Evolutionary conservation across 2,797 vertebrate genomes (phyloP), one percentile per base, ranked within the genome.

Genomic region (Smutsia temminckii): DNA sequence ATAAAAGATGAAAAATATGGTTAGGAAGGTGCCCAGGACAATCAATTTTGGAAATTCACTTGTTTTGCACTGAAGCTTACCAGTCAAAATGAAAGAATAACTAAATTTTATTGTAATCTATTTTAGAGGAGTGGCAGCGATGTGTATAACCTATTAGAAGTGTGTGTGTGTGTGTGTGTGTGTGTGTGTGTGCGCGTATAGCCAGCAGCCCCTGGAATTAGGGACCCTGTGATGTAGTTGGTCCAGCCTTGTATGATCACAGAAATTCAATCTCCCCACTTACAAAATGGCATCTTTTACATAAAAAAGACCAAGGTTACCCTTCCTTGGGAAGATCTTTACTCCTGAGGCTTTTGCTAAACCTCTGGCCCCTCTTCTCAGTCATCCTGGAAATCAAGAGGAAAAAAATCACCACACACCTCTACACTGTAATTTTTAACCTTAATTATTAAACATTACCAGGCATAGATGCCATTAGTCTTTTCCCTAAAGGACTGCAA

Each of bases 371-470:
- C 46, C 53, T 86, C 37, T 81, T 79, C 66, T 95, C 66, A 46
- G 4, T 64, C 84, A n/a, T 23, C 32, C 37, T 85, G 84, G 40
- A 84, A 96, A 92, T 66, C 29, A 12, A 66, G 72, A 93, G 34
- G 37, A 46, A 94, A 68, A 88, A 88, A 77, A 63, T 92, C 53
- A 32, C 12, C 6, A 42, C 51, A 72, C 23, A 90, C 29, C 12
- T 85, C 90, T 95, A 61, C 72, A 86, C 61, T 77, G 32, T 53
- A 75, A 71, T 77, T 93, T 95, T 88, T 72, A 78, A 81, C 71
- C 96, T 96, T 85, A 84, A 53, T 97, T 91, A 95, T 97, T 89
- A 88, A 95, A 92, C 90, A 83, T 83, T n/a, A 81, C 32, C 40
- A 69, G 72, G 34, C 93, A 42, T 61, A 12, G 63, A 61, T 32